These are phyloP conservation scores for Octopus bimaculoides DNA, from an alignment of 1,140 invertebrate genomes.

Conservation along the genomic window DNA sequence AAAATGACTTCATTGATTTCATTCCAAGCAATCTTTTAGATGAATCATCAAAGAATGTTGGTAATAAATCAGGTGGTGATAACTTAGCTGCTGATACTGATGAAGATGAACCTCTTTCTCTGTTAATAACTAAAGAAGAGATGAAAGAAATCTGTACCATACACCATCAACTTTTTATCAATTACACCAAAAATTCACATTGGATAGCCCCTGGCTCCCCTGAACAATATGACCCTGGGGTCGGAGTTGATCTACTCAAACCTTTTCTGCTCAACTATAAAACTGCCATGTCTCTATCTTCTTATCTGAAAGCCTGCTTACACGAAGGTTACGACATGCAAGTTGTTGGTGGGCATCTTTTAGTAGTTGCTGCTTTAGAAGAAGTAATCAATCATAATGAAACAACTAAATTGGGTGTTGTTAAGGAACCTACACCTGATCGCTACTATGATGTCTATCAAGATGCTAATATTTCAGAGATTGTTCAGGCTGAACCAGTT, in stretches of 20 bases:
- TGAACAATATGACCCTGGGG: slow-evolving; percentile 34
- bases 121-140: slow-evolving; percentile 43
- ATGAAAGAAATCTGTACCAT: slow-evolving; percentile 42
- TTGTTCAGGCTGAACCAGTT: slow-evolving; percentile 69
- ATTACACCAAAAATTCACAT: slow-evolving; percentile 30
- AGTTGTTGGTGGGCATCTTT: slow-evolving; percentile 44
- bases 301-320: not conserved
- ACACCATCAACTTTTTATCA: slow-evolving; percentile 41
- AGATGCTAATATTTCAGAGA: slow-evolving; percentile 77
- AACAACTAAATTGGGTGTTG: not conserved
- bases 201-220: not conserved
- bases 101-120: slow-evolving; percentile 14
- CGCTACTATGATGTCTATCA: slow-evolving; percentile 76
- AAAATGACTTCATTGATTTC: slow-evolving; percentile 29
- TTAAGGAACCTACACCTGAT: not conserved
- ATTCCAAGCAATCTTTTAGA: not conserved
- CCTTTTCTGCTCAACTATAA: not conserved
- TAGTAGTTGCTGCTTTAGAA: slow-evolving; percentile 27
- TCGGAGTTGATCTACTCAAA: not conserved
- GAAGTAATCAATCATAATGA: not conserved
- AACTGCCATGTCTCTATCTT: slow-evolving; percentile 14
- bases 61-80: not conserved
- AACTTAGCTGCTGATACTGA: slow-evolving; percentile 16
- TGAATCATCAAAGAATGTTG: not conserved
- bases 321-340: slow-evolving; percentile 26